Evolutionary conservation across 2,888 invertebrate species (phyloP).

Genomic region (Caenorhabditis uteleia): DNA sequence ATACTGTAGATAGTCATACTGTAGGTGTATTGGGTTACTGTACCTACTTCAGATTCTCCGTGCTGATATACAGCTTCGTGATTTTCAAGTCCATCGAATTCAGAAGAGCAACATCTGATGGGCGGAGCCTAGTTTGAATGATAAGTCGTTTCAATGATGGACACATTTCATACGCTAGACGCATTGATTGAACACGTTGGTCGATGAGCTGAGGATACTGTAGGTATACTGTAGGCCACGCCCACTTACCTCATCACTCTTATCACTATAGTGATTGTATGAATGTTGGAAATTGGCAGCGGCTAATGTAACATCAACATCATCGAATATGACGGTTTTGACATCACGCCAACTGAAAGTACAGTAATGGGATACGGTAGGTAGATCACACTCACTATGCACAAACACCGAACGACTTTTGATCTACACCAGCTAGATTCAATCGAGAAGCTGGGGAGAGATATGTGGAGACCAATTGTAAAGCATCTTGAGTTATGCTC

Average conservation of each 20-base stretch:
- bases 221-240: too few species aligned
- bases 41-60: conserved; percentile 17
- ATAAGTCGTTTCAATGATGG: conserved; percentile 21
- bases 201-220: too few species aligned
- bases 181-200: not conserved
- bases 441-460: conserved; percentile 25
- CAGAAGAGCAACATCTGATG: not conserved
- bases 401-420: conserved; percentile 10
- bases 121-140: conserved; percentile 6
- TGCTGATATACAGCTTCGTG: conserved; percentile 27
- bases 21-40: too few species aligned
- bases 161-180: conserved; percentile 8
- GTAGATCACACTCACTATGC: conserved; percentile 8
- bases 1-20: conserved; percentile 4
- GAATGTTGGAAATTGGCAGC: conserved; percentile 17
- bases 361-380: too few species aligned
- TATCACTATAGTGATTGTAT: conserved; percentile 2
- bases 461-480: conserved; percentile 19
- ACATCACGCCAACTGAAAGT: conserved; percentile 30
- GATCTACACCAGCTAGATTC: conserved; percentile 25
- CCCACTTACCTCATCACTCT: not conserved
- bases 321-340: conserved; percentile 27
- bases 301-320: conserved; percentile 17
- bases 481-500: conserved; percentile 14
- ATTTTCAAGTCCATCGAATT: conserved; percentile 4